Evolutionary conservation across 2,797 vertebrate genomes (phyloP).

Genomic region (Rhadinocentrus ornatus): DNA sequence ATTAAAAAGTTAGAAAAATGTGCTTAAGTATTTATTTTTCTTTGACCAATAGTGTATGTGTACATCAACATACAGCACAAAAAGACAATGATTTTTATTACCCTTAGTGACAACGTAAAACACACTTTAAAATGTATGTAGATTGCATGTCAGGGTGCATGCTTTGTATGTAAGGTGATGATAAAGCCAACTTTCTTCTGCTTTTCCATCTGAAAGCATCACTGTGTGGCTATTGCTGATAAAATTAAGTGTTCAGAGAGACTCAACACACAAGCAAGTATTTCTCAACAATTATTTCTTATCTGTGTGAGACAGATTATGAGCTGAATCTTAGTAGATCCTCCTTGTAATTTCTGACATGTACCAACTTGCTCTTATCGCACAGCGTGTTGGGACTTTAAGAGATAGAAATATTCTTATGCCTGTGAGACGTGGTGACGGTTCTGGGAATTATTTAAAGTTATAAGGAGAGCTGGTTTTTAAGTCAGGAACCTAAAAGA

Average conservation of each 20-base stretch:
- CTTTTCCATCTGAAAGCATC: not conserved
- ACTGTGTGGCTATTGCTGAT: not conserved
- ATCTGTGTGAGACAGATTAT: slow-evolving; percentile 18
- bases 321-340: slow-evolving; percentile 13
- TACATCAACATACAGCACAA: too few species aligned
- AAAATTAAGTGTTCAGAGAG: not conserved
- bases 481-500: slow-evolving; percentile 1
- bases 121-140: too few species aligned
- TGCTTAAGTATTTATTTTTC: too few species aligned
- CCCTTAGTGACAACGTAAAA: too few species aligned
- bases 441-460: slow-evolving; percentile 7
- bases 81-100: too few species aligned
- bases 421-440: slow-evolving; percentile 9
- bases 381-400: slow-evolving; percentile 10
- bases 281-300: not conserved
- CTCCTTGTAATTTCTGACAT: slow-evolving; percentile 2
- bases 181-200: too few species aligned
- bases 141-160: too few species aligned
- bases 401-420: not conserved
- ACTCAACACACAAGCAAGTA: not conserved
- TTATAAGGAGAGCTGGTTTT: not conserved
- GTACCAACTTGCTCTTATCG: not conserved
- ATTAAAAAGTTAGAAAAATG: too few species aligned
- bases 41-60: too few species aligned
- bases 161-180: too few species aligned